These are phyloP conservation scores for Laothoe populi DNA, from an alignment of 2,888 invertebrate genomes.

Conservation along the genomic window DNA sequence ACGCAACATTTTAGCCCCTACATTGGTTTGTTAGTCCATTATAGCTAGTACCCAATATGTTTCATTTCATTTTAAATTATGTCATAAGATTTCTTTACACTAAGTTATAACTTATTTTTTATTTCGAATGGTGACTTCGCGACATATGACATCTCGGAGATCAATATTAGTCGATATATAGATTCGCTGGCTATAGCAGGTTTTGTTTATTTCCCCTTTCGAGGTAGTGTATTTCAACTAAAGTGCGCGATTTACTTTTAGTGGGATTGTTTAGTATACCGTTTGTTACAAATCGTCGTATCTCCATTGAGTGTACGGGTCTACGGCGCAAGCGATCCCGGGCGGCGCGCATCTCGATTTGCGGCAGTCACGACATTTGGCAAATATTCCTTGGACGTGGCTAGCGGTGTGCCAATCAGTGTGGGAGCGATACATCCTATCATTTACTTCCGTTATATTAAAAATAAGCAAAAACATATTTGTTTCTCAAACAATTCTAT, in stretches of 20 bases:
- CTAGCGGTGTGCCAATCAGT: conserved; percentile 62
- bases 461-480: conserved; percentile 46
- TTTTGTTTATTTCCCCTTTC: conserved; percentile 47
- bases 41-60: background rate
- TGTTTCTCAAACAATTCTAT: background rate
- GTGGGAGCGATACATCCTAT: conserved; percentile 80
- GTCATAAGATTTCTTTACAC: background rate
- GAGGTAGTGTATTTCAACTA: conserved; percentile 52
- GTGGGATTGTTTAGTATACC: conserved; percentile 68
- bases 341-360: conserved; percentile 82
- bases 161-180: too few relatives aligned
- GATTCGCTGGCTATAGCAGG: conserved; percentile 46
- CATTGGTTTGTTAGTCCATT: background rate
- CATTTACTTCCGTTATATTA: conserved; percentile 77
- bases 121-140: too few relatives aligned
- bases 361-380: conserved; percentile 83
- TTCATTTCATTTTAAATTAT: background rate
- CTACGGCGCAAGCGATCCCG: conserved; percentile 67
- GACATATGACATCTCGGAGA: too few relatives aligned
- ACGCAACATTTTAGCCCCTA: background rate
- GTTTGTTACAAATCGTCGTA: conserved; percentile 78
- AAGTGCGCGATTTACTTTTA: conserved; percentile 62
- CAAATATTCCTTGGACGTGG: conserved; percentile 78
- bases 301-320: conserved; percentile 72
- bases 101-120: too few relatives aligned